Base-by-base conservation (phyloP, 2,888 invertebrate species). In the Zaprionus obscuricornis region DNA sequence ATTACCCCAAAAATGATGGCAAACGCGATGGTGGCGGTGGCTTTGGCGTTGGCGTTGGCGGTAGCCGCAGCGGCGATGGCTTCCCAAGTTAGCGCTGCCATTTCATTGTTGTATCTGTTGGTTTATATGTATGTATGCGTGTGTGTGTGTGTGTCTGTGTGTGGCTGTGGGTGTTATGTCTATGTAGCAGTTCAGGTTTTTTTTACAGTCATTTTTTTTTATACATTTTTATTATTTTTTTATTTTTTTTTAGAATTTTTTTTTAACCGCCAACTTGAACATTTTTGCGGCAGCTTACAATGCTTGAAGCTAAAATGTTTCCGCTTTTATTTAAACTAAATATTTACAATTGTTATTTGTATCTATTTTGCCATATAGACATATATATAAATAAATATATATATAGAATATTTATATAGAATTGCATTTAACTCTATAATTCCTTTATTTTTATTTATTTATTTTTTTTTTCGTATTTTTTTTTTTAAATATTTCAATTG, bases 1-100 rank as follows among this genome's bases (percentile, higher is more conserved):
- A 86, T 86, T 81, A 85, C 81, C 84, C 62, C 70, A 64, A 84
- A 76, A 87, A 76, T 85, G 86, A 86, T 72, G 79, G 74, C 68
- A n/a, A n/a, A n/a, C n/a, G n/a, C n/a, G n/a, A n/a, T n/a, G n/a
- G n/a, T n/a, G n/a, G n/a, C n/a, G n/a, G n/a, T n/a, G n/a, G n/a
- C n/a, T n/a, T n/a, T n/a, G n/a, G n/a, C n/a, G n/a, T n/a, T n/a
- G n/a, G n/a, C n/a, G n/a, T n/a, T n/a, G n/a, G n/a, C n/a, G n/a
- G n/a, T n/a, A n/a, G n/a, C n/a, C n/a, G n/a, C n/a, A 69, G 58
- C 49, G 56, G 50, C 64, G 24, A 40, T 62, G 50, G 59, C 71
- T 60, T 60, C 67, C 70, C 46, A 52, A 62, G 47, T 74, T 58
- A 66, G 70, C 52, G 36, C 72, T 47, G 62, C 63, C 82, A 71